Conservation (phyloP, 2,888 invertebrate species). For the Cactoblastis cactorum region DNA sequence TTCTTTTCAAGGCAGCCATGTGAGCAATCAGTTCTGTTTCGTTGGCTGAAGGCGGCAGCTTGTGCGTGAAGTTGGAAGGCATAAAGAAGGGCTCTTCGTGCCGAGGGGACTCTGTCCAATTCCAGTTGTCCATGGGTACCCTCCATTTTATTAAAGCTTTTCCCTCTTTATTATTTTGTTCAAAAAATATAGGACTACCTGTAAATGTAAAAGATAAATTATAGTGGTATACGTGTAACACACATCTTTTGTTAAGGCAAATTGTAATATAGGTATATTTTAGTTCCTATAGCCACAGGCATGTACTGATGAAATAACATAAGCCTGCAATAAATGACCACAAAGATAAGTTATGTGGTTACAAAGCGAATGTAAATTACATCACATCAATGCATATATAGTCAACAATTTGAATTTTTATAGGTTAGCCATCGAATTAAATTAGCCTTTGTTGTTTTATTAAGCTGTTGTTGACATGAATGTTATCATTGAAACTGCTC, state of each 20-base stretch:
- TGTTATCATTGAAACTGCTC: background rate
- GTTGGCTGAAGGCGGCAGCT: conserved; percentile 71
- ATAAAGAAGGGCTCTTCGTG: conserved; percentile 64
- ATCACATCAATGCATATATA: background rate
- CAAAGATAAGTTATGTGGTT: background rate
- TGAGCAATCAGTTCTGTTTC: conserved; percentile 69
- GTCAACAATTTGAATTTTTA: conserved; percentile 2
- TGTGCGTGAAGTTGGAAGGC: conserved; percentile 70
- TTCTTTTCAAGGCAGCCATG: conserved; percentile 64
- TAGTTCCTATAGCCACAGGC: background rate
- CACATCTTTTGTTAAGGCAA: too few species aligned
- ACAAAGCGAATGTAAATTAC: background rate
- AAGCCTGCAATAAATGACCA: background rate
- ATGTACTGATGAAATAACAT: too few species aligned
- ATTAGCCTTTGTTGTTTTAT: conserved; percentile 8
- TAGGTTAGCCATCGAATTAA: conserved; percentile 2
- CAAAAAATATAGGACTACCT: conserved; percentile 73
- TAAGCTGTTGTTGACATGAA: conserved; percentile 3
- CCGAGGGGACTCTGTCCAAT: conserved; percentile 57
- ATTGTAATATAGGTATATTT: too few species aligned
- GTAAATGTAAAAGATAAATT: conserved; percentile 20
- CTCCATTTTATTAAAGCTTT: conserved; percentile 71
- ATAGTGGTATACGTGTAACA: too few species aligned
- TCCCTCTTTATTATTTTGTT: conserved; percentile 39
- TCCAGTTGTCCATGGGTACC: conserved; percentile 70